phyloP scores from a whole-genome alignment of 2,797 vertebrate genomes.

The Micrastur ruficollis region DNA sequence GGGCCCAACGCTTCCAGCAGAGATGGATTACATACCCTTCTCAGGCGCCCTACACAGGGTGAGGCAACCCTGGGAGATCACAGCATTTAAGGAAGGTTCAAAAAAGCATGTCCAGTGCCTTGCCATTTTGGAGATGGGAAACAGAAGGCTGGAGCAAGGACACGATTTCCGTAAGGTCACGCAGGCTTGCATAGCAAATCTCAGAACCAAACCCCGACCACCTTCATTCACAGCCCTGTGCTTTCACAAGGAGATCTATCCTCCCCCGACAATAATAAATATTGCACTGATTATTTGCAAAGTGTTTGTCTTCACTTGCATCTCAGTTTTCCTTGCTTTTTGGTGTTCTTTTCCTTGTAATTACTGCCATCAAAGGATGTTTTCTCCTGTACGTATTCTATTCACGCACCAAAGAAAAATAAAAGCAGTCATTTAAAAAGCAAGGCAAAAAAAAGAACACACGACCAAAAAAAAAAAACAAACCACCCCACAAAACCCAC shows the following conservation, averaged over 20 bases:
- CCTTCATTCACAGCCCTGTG: neutral
- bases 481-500: neutral
- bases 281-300: neutral
- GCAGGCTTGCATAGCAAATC: rapidly evolving
- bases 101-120: rapidly evolving
- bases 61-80: neutral
- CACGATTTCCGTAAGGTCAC: neutral
- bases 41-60: neutral
- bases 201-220: neutral
- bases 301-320: neutral
- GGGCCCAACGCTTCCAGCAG: neutral
- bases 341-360: neutral
- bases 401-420: neutral
- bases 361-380: constrained; percentile 51
- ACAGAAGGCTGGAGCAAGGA: neutral
- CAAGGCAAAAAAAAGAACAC: neutral
- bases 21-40: neutral
- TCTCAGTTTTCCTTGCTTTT: neutral
- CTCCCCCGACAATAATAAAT: neutral
- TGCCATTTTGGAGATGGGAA: neutral
- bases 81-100: neutral
- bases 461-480: too few relatives aligned
- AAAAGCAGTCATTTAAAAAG: constrained; percentile 17
- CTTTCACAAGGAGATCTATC: neutral
- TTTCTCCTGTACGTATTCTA: neutral